Percentiles rank a stretch among this genome's conserved stretches.
Evolutionary conservation across 2,113 vertebrate species (phyloP).

Genomic region (Martes martes): DNA sequence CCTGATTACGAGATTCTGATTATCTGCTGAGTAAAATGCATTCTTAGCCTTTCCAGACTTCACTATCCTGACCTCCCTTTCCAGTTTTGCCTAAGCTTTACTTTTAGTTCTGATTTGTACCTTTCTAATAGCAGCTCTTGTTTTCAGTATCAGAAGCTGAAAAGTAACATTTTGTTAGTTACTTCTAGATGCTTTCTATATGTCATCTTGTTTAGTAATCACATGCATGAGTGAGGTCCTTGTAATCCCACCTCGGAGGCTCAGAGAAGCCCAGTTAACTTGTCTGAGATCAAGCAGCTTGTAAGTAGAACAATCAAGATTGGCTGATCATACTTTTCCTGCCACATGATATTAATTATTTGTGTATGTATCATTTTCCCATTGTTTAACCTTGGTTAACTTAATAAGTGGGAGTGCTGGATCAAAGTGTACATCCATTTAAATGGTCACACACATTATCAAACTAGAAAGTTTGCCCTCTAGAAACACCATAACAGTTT

Average conservation of each 20-base stretch:
- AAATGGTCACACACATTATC: not conserved
- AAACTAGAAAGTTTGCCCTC: not conserved
- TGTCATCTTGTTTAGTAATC: not conserved
- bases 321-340: not conserved
- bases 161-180: conserved; percentile 17
- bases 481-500: not conserved
- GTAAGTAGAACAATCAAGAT: not conserved
- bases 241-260: not conserved
- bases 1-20: not conserved
- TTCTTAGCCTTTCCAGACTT: not conserved
- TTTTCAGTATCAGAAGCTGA: not conserved
- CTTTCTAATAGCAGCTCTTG: not conserved
- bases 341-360: not conserved
- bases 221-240: not conserved
- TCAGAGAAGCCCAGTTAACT: not conserved
- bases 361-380: not conserved
- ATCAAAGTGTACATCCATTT: not conserved
- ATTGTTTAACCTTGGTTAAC: not conserved
- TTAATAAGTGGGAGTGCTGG: not conserved
- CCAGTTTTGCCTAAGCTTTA: not conserved
- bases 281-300: not conserved
- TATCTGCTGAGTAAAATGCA: not conserved
- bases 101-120: not conserved
- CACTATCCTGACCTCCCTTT: not conserved
- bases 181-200: not conserved